A percentile compares a stretch with the other conserved stretches of the same genome.
phyloP scores from a whole-genome alignment of 2,888 invertebrate genomes.

The Ashinkailepas kermadecensis region DNA sequence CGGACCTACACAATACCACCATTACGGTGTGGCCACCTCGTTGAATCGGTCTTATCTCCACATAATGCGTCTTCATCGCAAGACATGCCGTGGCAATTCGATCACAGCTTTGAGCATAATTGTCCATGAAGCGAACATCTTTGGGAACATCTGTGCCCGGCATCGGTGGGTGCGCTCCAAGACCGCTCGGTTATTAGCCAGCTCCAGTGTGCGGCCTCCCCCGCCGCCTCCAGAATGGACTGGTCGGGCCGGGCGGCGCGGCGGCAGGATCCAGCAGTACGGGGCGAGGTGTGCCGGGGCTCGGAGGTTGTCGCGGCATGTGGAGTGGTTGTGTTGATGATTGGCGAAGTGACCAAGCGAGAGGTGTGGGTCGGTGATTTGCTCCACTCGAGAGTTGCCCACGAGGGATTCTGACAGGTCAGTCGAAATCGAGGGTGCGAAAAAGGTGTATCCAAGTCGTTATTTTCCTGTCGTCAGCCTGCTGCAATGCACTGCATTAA shows the following conservation, averaged over 20 bases:
- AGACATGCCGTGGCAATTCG: not conserved
- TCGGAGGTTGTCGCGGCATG: not conserved
- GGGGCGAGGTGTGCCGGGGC: not conserved
- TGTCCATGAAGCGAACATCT: constrained; percentile 9
- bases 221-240: not conserved
- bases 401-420: too few species aligned
- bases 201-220: not conserved
- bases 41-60: not conserved
- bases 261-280: not conserved
- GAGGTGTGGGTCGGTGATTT: too few species aligned
- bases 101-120: not conserved
- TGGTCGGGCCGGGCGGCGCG: not conserved
- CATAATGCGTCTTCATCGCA: not conserved
- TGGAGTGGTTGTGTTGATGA: not conserved
- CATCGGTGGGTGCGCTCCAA: not conserved
- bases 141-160: not conserved
- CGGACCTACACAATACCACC: not conserved
- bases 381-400: too few species aligned
- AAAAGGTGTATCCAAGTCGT: too few species aligned
- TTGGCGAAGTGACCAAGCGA: too few species aligned
- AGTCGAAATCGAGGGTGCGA: too few species aligned
- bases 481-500: too few species aligned
- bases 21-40: not conserved
- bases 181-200: not conserved
- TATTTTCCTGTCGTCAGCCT: too few species aligned